phyloP scores from a whole-genome alignment of 2,113 vertebrate species.

The Todiramphus chloris region DNA sequence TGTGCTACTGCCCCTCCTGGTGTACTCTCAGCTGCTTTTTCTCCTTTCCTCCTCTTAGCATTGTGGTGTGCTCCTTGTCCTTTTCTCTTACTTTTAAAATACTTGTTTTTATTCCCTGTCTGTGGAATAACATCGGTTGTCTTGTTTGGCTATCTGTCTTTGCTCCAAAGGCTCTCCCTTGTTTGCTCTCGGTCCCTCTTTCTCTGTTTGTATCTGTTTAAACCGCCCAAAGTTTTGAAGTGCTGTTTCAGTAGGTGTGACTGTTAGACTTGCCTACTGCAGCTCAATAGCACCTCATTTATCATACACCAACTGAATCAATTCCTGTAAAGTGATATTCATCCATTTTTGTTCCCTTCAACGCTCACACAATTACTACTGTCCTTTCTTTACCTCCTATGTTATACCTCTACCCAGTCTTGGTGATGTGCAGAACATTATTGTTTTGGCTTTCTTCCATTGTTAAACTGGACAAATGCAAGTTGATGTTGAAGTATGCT shows the following conservation, averaged over 20 bases:
- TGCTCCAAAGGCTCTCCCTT: neutral
- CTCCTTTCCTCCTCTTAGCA: neutral
- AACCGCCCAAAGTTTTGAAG: neutral
- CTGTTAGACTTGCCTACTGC: neutral
- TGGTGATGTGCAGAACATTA: neutral
- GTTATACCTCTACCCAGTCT: neutral
- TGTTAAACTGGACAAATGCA: neutral
- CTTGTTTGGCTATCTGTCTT: slow-evolving; percentile 15
- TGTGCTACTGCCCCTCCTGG: neutral
- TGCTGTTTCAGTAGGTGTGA: slow-evolving; percentile 20
- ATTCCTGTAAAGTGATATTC: neutral
- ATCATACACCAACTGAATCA: neutral
- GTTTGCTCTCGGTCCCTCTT: neutral
- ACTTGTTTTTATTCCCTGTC: neutral
- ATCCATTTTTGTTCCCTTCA: neutral
- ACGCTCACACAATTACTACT: neutral
- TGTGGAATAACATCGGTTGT: neutral
- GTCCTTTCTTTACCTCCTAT: neutral
- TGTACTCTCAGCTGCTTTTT: neutral
- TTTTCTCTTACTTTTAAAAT: neutral
- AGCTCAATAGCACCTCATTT: neutral
- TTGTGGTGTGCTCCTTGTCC: neutral
- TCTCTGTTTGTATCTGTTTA: slow-evolving; percentile 6
- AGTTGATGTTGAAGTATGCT: neutral
- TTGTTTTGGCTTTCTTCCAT: neutral